Conservation (phyloP, 64 coral and sea anemone species). For the Montipora sp. region DNA sequence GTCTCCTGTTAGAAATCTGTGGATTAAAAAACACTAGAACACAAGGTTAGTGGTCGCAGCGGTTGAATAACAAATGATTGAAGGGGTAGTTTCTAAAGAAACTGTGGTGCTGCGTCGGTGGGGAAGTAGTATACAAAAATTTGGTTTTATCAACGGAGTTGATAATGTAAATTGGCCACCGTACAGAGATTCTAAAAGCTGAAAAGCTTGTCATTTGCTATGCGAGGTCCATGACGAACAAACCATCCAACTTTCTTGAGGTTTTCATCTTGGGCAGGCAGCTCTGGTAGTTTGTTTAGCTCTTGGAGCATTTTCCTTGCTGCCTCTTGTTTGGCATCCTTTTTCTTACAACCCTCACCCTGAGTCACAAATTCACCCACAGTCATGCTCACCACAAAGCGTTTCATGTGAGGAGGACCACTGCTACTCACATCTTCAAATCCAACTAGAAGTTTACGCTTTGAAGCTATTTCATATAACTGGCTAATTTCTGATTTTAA, state of each 20-base stretch:
- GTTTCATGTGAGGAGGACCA: constrained; percentile 95
- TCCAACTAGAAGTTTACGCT: constrained; percentile 82
- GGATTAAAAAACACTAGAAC: too few species aligned
- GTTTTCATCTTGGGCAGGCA: constrained; percentile 45
- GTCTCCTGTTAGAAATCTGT: too few species aligned
- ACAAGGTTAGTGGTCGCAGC: too few species aligned
- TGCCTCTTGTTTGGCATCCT: constrained; percentile 87
- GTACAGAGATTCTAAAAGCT: too few species aligned
- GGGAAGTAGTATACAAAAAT: too few species aligned
- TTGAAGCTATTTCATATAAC: constrained; percentile 94
- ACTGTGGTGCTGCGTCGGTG: too few species aligned
- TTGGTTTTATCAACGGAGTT: too few species aligned
- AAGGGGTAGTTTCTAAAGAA: too few species aligned
- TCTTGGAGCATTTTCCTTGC: constrained; percentile 92
- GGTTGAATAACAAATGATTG: too few species aligned
- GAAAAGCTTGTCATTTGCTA: not conserved
- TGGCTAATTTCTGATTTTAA: constrained; percentile 86
- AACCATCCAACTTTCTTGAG: constrained; percentile 68
- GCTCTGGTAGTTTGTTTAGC: constrained; percentile 74
- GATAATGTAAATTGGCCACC: too few species aligned
- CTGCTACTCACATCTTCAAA: constrained; percentile 81
- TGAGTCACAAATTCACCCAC: constrained; percentile 79
- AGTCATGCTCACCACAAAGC: constrained; percentile 75
- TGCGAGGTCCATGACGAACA: constrained; percentile 49
- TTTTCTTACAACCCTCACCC: constrained; percentile 91